Conservation (phyloP, 2,113 vertebrate species). For the Talpa occidentalis region DNA sequence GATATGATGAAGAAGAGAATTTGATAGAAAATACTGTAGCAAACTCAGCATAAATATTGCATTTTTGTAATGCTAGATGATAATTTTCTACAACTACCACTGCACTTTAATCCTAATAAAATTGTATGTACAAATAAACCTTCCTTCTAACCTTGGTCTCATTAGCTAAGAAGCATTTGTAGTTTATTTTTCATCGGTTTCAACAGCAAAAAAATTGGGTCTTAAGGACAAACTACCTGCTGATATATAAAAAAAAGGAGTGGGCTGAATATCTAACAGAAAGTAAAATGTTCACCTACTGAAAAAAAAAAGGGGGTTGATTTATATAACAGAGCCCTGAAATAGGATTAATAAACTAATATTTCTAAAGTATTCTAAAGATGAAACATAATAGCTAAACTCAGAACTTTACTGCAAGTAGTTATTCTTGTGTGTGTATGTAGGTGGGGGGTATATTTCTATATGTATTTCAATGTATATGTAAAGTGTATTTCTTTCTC, state of each 20-base stretch:
- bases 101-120: constrained; percentile 63
- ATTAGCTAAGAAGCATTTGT: constrained; percentile 83
- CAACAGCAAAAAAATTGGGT: constrained; percentile 69
- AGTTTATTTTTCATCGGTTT: constrained; percentile 82
- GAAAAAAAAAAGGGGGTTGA: constrained; percentile 61
- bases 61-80: constrained; percentile 64
- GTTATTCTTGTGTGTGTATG: not conserved
- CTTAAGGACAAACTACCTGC: constrained; percentile 82
- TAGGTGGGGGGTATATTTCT: not conserved
- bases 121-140: constrained; percentile 64
- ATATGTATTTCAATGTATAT: not conserved
- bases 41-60: not conserved
- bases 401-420: not conserved
- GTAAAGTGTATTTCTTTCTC: not conserved
- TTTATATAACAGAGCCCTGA: constrained; percentile 2
- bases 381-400: not conserved
- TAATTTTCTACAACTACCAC: constrained; percentile 62
- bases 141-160: constrained; percentile 81
- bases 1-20: not conserved
- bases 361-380: constrained; percentile 46
- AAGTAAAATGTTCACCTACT: constrained; percentile 71
- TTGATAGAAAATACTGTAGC: not conserved
- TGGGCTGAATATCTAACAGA: constrained; percentile 75
- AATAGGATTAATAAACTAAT: constrained; percentile 24
- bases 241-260: constrained; percentile 79